A percentile compares a stretch with the other conserved stretches of the same genome.
Evolutionary conservation across 1,140 invertebrate species (phyloP).

Genomic region (Hydropsyche tenuis): DNA sequence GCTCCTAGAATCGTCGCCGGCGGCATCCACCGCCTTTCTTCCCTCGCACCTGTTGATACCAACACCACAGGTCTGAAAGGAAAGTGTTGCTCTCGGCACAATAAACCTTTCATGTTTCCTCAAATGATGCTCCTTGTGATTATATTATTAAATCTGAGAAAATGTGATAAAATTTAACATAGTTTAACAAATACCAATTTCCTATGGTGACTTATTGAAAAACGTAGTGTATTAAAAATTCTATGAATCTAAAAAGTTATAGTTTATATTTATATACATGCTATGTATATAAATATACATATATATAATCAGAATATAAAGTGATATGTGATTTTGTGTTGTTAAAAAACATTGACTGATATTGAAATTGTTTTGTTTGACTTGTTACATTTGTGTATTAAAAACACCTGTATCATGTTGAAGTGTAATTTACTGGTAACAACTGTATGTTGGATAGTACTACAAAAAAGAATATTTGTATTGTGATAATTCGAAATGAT

Average conservation of each 20-base stretch:
- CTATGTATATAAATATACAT: constrained; percentile 16
- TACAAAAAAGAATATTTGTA: constrained; percentile 34
- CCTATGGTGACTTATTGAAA: constrained; percentile 29
- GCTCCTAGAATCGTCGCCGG: constrained; percentile 56
- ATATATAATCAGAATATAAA: constrained; percentile 28
- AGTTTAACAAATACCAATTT: constrained; percentile 33
- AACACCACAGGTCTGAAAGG: constrained; percentile 15
- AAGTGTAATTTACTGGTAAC: constrained; percentile 32
- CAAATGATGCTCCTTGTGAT: constrained; percentile 29
- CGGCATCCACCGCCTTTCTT: constrained; percentile 58
- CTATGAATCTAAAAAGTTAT: constrained; percentile 33
- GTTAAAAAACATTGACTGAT: constrained; percentile 43
- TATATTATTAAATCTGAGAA: constrained; percentile 26
- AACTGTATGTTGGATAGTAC: constrained; percentile 33
- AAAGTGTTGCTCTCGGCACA: not conserved
- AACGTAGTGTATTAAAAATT: constrained; percentile 33
- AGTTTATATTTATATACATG: constrained; percentile 21
- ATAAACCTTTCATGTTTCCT: constrained; percentile 18
- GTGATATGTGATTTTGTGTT: constrained; percentile 38
- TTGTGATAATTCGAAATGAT: constrained; percentile 49
- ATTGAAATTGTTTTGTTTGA: constrained; percentile 48
- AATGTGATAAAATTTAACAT: constrained; percentile 38
- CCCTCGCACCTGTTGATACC: constrained; percentile 49
- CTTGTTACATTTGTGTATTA: constrained; percentile 44
- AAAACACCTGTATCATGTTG: constrained; percentile 35